phyloP scores from a whole-genome alignment of 2,113 vertebrate genomes.

The Chaenogobius annularis region DNA sequence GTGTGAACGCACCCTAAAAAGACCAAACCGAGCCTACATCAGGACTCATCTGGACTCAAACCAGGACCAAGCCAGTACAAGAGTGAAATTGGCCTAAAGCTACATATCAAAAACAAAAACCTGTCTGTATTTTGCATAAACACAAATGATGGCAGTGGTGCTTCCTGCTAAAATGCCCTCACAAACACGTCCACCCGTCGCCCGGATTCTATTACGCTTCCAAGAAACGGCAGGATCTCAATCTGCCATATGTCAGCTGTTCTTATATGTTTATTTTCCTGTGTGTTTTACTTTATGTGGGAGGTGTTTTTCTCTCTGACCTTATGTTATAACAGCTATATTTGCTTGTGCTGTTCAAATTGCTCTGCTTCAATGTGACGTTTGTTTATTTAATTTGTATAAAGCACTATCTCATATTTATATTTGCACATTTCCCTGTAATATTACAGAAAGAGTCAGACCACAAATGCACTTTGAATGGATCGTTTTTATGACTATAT shows the following conservation, averaged over 20 bases:
- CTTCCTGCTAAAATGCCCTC: constrained; percentile 7
- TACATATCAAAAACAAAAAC: too few relatives aligned
- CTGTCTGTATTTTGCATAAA: background rate
- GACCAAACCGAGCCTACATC: too few relatives aligned
- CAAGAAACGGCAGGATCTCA: constrained; percentile 54
- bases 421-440: too few relatives aligned
- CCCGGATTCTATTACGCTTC: constrained; percentile 34
- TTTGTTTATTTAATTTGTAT: background rate
- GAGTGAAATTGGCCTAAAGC: too few relatives aligned
- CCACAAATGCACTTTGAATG: too few relatives aligned
- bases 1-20: too few relatives aligned
- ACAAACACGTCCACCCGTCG: background rate
- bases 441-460: background rate
- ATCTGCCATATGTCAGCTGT: constrained; percentile 46
- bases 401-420: background rate
- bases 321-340: constrained; percentile 37
- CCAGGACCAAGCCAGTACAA: too few relatives aligned
- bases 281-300: background rate
- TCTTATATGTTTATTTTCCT: background rate
- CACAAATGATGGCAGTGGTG: constrained; percentile 2
- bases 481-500: too few relatives aligned
- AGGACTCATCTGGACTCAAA: too few relatives aligned
- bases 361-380: background rate
- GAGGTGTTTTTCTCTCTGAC: constrained; percentile 30
- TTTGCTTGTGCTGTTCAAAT: constrained; percentile 20